Conservation (phyloP, 2,113 vertebrate species). For the Donacobius atricapilla region DNA sequence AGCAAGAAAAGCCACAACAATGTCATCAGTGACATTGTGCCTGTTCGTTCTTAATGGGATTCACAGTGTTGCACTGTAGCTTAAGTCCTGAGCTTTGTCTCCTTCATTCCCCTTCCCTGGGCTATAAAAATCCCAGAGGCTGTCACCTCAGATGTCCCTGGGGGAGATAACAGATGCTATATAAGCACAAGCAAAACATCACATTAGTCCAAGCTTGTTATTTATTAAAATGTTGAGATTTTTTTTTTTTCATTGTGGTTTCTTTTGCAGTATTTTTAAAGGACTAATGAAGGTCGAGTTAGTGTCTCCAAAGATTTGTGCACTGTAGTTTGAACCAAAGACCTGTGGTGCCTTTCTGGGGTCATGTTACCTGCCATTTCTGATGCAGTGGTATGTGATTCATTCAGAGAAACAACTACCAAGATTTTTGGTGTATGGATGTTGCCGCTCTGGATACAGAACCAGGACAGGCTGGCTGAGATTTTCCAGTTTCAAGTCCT, state of each 20-base stretch:
- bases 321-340: background rate
- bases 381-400: background rate
- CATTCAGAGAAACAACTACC: accelerated
- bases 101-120: background rate
- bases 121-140: background rate
- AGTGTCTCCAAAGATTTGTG: background rate
- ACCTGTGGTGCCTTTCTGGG: accelerated
- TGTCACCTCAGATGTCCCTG: background rate
- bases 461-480: background rate
- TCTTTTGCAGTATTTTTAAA: background rate
- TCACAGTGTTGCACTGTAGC: background rate
- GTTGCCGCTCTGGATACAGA: background rate
- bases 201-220: background rate
- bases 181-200: background rate
- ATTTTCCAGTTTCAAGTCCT: background rate
- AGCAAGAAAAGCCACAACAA: background rate
- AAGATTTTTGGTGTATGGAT: background rate
- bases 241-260: background rate
- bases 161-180: background rate
- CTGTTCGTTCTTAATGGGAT: background rate
- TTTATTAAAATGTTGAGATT: background rate
- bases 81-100: background rate
- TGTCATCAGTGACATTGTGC: background rate
- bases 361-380: background rate
- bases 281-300: background rate